Percentiles rank a stretch among this genome's conserved stretches.
phyloP scores from a whole-genome alignment of 2,888 invertebrate species.

The Peribatodes rhomboidaria region DNA sequence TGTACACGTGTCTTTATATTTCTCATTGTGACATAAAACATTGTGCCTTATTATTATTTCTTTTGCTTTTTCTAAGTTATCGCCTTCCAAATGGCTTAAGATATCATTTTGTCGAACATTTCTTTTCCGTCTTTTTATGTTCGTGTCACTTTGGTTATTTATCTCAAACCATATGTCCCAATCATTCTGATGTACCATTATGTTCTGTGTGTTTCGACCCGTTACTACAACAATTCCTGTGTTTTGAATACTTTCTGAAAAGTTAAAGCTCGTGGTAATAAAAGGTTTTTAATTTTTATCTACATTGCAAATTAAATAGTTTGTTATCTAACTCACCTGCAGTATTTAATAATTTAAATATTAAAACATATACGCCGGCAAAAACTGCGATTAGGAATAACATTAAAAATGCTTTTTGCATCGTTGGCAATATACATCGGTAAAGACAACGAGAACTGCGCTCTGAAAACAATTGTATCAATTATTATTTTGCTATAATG shows the following conservation, averaged over 20 bases:
- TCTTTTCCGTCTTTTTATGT: constrained; percentile 56
- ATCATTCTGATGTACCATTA: constrained; percentile 58
- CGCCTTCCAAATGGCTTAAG: constrained; percentile 56
- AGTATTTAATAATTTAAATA: constrained; percentile 57
- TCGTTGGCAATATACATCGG: constrained; percentile 59
- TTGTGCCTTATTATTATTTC: constrained; percentile 70
- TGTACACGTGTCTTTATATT: constrained; percentile 67
- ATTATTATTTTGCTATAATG: not conserved
- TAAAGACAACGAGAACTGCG: constrained; percentile 52
- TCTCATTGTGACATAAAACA: constrained; percentile 64
- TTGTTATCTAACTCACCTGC: constrained; percentile 58
- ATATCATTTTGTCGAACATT: constrained; percentile 46
- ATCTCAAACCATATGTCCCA: constrained; percentile 61
- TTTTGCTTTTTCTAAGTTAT: constrained; percentile 63
- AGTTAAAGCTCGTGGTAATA: not conserved
- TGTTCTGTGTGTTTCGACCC: constrained; percentile 60
- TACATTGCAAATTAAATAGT: not conserved
- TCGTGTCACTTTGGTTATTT: constrained; percentile 56
- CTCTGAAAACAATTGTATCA: constrained; percentile 57
- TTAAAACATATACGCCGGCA: constrained; percentile 60
- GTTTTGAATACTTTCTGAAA: constrained; percentile 55
- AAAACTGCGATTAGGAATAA: constrained; percentile 60
- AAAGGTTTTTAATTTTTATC: not conserved
- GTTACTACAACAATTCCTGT: constrained; percentile 71
- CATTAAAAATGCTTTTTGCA: constrained; percentile 62